Evolutionary conservation across 2,888 invertebrate genomes (phyloP), one percentile per base, ranked within the genome.

Genomic region (Azorinus chamasolen): DNA sequence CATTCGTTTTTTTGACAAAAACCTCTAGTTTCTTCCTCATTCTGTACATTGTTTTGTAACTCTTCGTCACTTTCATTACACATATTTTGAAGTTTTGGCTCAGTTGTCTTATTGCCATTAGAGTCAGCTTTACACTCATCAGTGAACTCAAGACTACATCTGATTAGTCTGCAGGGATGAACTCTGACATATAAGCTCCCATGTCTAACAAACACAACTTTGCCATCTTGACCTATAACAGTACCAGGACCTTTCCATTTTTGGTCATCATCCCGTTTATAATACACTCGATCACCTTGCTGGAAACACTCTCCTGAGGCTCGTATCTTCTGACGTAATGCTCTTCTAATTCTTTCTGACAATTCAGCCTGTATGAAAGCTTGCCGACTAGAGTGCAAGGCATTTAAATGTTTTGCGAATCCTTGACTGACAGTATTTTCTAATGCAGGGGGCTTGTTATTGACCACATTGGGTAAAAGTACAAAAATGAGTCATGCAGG

Each of bases 141-240:
- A 58, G 25, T 37, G 18, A 64, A 61, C 27, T 70, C 59, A 43
- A 14, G 16, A 24, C 62, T 59, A 55, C 50, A 53, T 53, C 62
- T 77, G 57, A 45, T 43, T 14, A 79, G 45, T 63, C 83, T 72
- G 45, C 69, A 61, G 18, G 71, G 55, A 62, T 77, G 74, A 10
- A 80, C 77, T 53, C 77, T 51, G 1, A 82, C 71, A 58, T 55
- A 57, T 1, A 59, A 53, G 10, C 77, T 75, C 16, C 83, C 80
- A 70, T 84, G 84, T 50, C 75, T 55, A 14, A 80, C 80, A 75
- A 84, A 80, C 4, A 83, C 72, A n/a, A 79, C 74, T 43, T 55
- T 59, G 4, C 77, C 77, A 69, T 80, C 79, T 55, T 80, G 74
- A 39, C 79, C 80, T 48, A 82, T 83, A 1, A 82, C 79, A 41